Evolutionary conservation across 2,113 vertebrate genomes (phyloP), one percentile per base, ranked within the genome.

Genomic region (Orthonyx spaldingii): DNA sequence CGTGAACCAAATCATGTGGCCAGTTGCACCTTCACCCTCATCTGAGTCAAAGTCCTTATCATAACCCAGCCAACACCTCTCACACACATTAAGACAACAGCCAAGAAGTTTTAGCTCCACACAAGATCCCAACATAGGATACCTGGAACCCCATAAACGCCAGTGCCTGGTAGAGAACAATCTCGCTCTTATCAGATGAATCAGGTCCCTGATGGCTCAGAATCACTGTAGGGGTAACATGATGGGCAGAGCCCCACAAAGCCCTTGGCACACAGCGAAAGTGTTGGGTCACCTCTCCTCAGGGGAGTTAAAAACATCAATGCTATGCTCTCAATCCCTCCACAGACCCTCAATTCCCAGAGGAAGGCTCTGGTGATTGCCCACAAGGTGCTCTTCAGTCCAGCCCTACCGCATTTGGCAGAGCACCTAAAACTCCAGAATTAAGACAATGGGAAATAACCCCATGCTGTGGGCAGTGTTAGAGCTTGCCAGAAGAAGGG

Each of bases 1-100:
- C 30, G 26, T 32, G 57, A 68, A 19, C 2, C 35, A 78, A 78
- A 59, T 22, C 53, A 41, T 0, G 0, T 8, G 19, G 53, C 41
- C 39, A 57, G 41, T 10, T 42, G 37, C 61, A 83, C 16, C 13
- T 44, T 83, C 6, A 3, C 23, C 42, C 37, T 33, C 9, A 42
- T 55, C 13, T 16, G 18, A 74, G 60, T 42, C 52, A 49, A 69
- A 35, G 30, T 33, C n/a, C 87, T 60, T 42, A 35, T 63, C 47
- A 42, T 1, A 90, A 66, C 39, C 12, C 47, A 81, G 60, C 21
- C 64, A 91, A 81, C 28, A 7, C 20, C 42, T 59, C 76, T 78
- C 33, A 57, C 10, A 59, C 39, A 78, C 14, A 78, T 21, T 10
- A 65, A 84, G 16, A 49, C 28, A 87, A 49, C 0, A 4, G 32